Evolutionary conservation across 2,797 vertebrate species (phyloP), one percentile per base, ranked within the genome.

Genomic region (Myotis vivesi): DNA sequence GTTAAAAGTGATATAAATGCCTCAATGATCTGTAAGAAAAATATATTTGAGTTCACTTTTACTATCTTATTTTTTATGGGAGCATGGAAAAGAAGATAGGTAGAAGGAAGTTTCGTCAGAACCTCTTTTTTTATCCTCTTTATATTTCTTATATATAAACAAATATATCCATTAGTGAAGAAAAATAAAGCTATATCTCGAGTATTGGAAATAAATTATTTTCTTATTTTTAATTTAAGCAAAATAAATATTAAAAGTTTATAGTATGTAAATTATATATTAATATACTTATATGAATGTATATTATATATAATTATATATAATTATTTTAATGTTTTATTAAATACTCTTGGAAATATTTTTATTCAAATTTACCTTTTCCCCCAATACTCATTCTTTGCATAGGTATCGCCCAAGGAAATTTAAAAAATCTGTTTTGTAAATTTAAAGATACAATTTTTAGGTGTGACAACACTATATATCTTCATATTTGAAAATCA

Each of bases 381-480:
- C 36, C n/a, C 59, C 8, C 11, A 57, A 30, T 30, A 23, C 3
- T 46, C 2, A 49, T 8, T 69, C 19, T 90, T 75, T 87, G 44
- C 23, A 5, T 59, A 36, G 15, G 20, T 85, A 83, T 64, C 86
- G 7, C 51, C 1, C 38, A 13, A 68, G 41, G 41, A 96, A 80
- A 49, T 80, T 86, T 57, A 7, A 20, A 36, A 85, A 93, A 57
- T 90, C 8, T 22, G 8, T 68, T 64, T 90, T 92, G 19, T 83
- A 94, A 41, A 92, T 91, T 91, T 62, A 80, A 89, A 91, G 28
- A 17, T n/a, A n/a, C 19, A 91, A 83, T 8, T 62, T 85, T 84
- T 66, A 90, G 10, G 30, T 49, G 30, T 77, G 41, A 22, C 16
- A 55, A 15, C 75, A 92, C 79, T 71, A 30, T 77, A 10, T 93